phyloP scores from a whole-genome alignment of 2,113 vertebrate genomes.

The Tretioscincus oriximinensis region DNA sequence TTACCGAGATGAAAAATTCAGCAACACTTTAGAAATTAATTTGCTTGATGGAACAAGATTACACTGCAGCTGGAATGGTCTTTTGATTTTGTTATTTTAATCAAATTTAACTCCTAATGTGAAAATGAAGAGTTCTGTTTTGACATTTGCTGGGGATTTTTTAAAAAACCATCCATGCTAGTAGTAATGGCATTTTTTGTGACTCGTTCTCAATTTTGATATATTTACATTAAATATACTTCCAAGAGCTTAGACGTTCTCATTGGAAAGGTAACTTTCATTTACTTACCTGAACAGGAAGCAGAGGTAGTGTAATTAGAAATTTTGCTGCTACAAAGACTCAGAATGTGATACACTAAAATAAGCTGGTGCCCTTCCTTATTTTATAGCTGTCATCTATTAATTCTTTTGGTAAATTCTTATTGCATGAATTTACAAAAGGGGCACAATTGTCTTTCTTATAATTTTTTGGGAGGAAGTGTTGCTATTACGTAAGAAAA shows the following conservation, averaged over 20 bases:
- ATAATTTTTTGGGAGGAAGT: background rate
- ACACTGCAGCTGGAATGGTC: background rate
- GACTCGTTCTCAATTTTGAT: conserved; percentile 8
- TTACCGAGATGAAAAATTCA: too few species aligned
- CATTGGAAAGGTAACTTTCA: conserved; percentile 3
- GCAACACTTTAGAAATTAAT: background rate
- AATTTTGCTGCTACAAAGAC: background rate
- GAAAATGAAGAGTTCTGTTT: conserved; percentile 2
- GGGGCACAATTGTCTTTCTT: background rate
- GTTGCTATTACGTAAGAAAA: background rate
- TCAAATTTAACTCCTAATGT: background rate
- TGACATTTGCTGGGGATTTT: background rate
- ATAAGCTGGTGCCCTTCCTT: conserved; percentile 3
- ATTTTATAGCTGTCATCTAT: conserved; percentile 4
- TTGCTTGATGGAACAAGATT: background rate
- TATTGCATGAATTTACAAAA: background rate
- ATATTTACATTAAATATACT: conserved; percentile 27
- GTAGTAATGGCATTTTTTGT: background rate
- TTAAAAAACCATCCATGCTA: background rate
- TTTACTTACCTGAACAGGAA: background rate
- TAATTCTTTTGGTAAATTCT: conserved; percentile 8
- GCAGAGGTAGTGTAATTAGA: background rate
- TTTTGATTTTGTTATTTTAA: background rate
- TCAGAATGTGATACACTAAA: conserved; percentile 6
- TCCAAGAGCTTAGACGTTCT: background rate